These are phyloP conservation scores for Capitella teleta DNA, from an alignment of 1,140 invertebrate genomes.

Conservation along the genomic window DNA sequence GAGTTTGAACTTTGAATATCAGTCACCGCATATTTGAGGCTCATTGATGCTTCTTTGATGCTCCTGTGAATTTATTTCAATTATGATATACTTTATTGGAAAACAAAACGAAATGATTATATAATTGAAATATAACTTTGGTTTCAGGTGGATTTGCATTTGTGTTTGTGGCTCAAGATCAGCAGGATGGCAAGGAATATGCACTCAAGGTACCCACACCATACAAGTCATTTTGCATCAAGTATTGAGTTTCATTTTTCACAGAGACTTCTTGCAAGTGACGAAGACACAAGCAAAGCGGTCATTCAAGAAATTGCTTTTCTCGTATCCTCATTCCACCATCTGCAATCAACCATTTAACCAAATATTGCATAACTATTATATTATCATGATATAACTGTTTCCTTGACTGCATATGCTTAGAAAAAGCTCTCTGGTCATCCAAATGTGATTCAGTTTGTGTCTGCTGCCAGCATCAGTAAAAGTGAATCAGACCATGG, in stretches of 20 bases:
- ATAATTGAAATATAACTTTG: too few species aligned
- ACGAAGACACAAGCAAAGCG: constrained; percentile 43
- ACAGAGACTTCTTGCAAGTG: constrained; percentile 45
- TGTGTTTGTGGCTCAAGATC: constrained; percentile 85
- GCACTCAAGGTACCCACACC: constrained; percentile 52
- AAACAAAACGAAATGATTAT: too few species aligned
- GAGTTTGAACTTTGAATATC: too few species aligned
- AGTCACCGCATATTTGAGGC: too few species aligned
- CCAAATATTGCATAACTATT: background rate
- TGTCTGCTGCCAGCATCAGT: constrained; percentile 43
- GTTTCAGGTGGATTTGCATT: constrained; percentile 78
- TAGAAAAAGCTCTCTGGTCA: constrained; percentile 48
- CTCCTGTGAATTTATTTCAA: too few species aligned
- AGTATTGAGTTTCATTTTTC: constrained; percentile 9
- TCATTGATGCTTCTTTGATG: too few species aligned
- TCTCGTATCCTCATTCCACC: constrained; percentile 42
- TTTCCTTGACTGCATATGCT: background rate
- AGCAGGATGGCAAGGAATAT: constrained; percentile 73
- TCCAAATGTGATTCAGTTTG: constrained; percentile 47
- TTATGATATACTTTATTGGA: too few species aligned
- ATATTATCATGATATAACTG: constrained; percentile 1
- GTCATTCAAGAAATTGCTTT: constrained; percentile 46
- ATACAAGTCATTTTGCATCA: background rate
- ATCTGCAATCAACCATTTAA: background rate
- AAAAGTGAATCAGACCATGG: constrained; percentile 43